These are phyloP conservation scores for Entomobrya multifasciata DNA, from an alignment of 2,888 invertebrate genomes.

Conservation along the genomic window DNA sequence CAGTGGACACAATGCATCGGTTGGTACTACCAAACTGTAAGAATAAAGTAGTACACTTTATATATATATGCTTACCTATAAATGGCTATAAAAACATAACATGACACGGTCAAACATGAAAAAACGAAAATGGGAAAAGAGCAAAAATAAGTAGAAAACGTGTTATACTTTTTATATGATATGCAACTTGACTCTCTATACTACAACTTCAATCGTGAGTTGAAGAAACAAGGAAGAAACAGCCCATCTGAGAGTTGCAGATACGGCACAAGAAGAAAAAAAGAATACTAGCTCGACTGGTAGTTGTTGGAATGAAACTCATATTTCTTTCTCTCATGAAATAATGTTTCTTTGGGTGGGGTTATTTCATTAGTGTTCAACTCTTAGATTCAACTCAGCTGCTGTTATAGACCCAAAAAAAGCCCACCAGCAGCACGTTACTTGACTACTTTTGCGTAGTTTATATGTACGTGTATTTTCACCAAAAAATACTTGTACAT, in stretches of 20 bases:
- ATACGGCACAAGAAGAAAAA: too few species aligned
- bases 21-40: background rate
- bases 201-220: slow-evolving; percentile 18
- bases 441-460: background rate
- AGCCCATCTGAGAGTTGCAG: slow-evolving; percentile 71
- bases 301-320: slow-evolving; percentile 37
- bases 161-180: background rate
- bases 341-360: slow-evolving; percentile 73
- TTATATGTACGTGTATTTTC: slow-evolving; percentile 21
- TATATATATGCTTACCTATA: too few species aligned
- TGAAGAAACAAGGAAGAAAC: slow-evolving; percentile 55
- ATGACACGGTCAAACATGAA: slow-evolving; percentile 8
- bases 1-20: background rate
- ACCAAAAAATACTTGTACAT: slow-evolving; percentile 33
- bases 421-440: slow-evolving; percentile 41
- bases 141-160: background rate
- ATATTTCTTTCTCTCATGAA: slow-evolving; percentile 70
- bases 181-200: background rate
- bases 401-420: background rate
- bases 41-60: too few species aligned
- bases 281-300: background rate
- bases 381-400: slow-evolving; percentile 45
- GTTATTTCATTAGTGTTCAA: slow-evolving; percentile 71
- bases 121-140: slow-evolving; percentile 1
- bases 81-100: background rate